Evolutionary conservation across 2,797 vertebrate species (phyloP).

Genomic region (Poecilia gillii): DNA sequence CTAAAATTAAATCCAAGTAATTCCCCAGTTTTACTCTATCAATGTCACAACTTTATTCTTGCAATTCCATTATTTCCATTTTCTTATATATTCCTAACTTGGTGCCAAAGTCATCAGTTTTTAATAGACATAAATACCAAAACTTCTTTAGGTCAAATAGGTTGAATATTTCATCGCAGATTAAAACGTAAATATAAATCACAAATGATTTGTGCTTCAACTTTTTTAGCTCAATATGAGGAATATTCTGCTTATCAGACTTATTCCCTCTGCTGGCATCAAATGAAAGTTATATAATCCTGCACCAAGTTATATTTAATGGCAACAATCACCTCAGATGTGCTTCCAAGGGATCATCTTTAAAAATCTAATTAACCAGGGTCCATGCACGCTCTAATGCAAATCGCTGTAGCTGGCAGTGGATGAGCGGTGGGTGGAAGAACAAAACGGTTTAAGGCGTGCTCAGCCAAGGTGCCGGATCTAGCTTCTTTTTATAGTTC

Average conservation of each 20-base stretch:
- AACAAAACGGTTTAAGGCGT: conserved; percentile 36
- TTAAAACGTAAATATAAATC: conserved; percentile 10
- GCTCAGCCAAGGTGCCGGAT: conserved; percentile 5
- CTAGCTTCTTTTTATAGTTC: background rate
- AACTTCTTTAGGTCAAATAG: background rate
- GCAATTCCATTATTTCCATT: too few species aligned
- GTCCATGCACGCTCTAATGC: conserved; percentile 46
- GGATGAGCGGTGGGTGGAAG: conserved; percentile 53
- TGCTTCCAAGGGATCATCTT: conserved; percentile 64
- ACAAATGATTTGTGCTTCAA: conserved; percentile 10
- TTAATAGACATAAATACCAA: too few species aligned
- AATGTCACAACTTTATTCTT: too few species aligned
- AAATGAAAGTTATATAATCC: conserved; percentile 61
- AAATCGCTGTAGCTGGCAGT: conserved; percentile 52
- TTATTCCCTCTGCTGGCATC: conserved; percentile 50
- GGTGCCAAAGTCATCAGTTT: background rate
- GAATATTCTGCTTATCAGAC: conserved; percentile 10
- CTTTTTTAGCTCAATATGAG: conserved; percentile 14
- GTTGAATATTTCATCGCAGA: conserved; percentile 12
- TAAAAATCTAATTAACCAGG: conserved; percentile 70
- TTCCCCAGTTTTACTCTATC: background rate
- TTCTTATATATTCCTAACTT: too few species aligned
- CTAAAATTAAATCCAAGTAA: background rate
- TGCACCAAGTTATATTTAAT: conserved; percentile 71
- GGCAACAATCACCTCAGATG: conserved; percentile 58